phyloP scores from a whole-genome alignment of 2,888 invertebrate genomes.

The Melinaea menophilus region DNA sequence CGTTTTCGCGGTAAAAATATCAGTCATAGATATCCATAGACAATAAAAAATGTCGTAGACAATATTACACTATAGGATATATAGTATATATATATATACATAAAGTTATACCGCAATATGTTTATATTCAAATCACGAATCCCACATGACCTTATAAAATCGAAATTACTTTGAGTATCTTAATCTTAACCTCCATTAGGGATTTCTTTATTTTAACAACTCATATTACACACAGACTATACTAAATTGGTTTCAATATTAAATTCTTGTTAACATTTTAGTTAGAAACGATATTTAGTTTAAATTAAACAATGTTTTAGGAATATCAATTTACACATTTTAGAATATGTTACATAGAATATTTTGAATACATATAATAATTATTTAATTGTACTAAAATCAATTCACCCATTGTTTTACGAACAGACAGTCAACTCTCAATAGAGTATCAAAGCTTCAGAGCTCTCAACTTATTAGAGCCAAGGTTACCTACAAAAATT shows the following conservation, averaged over 20 bases:
- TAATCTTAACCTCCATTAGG: constrained; percentile 2
- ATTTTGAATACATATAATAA: too few species aligned
- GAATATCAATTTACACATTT: too few species aligned
- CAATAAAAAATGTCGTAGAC: too few species aligned
- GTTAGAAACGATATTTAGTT: too few species aligned
- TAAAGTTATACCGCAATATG: constrained; percentile 18
- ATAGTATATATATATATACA: constrained; percentile 1
- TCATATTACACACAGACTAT: background rate
- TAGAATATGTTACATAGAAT: too few species aligned
- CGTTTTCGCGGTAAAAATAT: too few species aligned
- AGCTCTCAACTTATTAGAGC: constrained; percentile 28
- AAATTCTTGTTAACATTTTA: too few species aligned
- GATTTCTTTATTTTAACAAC: constrained; percentile 1
- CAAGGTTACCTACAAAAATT: constrained; percentile 30
- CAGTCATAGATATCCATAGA: too few species aligned
- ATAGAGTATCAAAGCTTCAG: constrained; percentile 21
- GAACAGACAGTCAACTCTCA: background rate
- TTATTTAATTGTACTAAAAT: background rate
- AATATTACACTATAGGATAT: too few species aligned
- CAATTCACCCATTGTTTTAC: background rate
- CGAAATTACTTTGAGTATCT: constrained; percentile 16
- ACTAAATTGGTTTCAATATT: background rate
- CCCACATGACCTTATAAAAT: constrained; percentile 23
- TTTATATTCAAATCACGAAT: constrained; percentile 20
- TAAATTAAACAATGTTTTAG: too few species aligned